Evolutionary conservation across 2,888 invertebrate species (phyloP).

Genomic region (Idaea straminata): DNA sequence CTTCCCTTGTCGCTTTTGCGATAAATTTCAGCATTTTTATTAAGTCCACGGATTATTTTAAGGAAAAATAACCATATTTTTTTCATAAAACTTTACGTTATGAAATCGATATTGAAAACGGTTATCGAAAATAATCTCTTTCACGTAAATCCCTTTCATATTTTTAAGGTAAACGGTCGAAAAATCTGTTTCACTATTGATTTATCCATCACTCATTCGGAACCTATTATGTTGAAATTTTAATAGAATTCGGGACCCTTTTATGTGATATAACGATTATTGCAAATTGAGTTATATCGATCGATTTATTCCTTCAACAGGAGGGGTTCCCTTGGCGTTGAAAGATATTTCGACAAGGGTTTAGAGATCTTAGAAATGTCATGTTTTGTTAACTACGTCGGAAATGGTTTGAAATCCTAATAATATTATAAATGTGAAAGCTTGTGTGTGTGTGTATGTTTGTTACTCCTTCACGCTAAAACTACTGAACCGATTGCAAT

Average conservation of each 20-base stretch:
- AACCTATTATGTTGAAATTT: slow-evolving; percentile 45
- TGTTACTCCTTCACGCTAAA: too few relatives aligned
- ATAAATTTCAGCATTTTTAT: too few relatives aligned
- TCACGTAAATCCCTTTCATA: not conserved
- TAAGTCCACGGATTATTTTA: too few relatives aligned
- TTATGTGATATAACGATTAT: slow-evolving; percentile 22
- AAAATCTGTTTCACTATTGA: slow-evolving; percentile 52
- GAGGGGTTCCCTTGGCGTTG: not conserved
- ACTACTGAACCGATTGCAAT: too few relatives aligned
- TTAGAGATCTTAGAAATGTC: too few relatives aligned
- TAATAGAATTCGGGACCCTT: slow-evolving; percentile 36
- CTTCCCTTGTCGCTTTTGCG: too few relatives aligned
- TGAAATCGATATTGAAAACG: not conserved
- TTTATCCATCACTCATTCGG: slow-evolving; percentile 52
- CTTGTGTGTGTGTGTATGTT: too few relatives aligned
- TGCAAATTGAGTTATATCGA: slow-evolving; percentile 26
- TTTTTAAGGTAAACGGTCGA: slow-evolving; percentile 23
- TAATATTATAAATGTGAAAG: too few relatives aligned
- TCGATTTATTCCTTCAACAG: slow-evolving; percentile 13
- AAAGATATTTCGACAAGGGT: not conserved
- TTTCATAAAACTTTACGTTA: not conserved
- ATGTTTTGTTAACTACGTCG: too few relatives aligned
- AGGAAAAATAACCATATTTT: not conserved
- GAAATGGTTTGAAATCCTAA: too few relatives aligned
- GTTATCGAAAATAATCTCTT: not conserved